Conservation (phyloP, 2,113 vertebrate genomes). For the Mastomys coucha region DNA sequence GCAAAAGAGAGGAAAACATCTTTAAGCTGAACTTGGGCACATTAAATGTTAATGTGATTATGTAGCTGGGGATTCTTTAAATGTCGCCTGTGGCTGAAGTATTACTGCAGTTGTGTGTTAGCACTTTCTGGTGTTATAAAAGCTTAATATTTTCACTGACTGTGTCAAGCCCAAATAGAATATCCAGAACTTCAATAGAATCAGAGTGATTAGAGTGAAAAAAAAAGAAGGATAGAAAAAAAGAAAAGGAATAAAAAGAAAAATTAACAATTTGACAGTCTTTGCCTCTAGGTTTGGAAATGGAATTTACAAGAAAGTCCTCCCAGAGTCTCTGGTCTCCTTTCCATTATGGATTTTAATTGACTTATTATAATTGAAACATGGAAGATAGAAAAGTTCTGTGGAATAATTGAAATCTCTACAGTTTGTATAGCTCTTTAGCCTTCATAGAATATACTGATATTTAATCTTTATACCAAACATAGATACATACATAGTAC, state of each 20-base stretch:
- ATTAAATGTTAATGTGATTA: constrained; percentile 87
- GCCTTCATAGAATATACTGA: background rate
- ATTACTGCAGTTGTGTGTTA: constrained; percentile 62
- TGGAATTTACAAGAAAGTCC: constrained; percentile 69
- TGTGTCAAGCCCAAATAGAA: constrained; percentile 80
- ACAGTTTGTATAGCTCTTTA: constrained; percentile 21
- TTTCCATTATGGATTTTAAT: constrained; percentile 83
- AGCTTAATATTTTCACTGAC: constrained; percentile 81
- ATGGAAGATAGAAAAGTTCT: constrained; percentile 67
- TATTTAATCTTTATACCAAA: constrained; percentile 21
- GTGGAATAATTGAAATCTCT: constrained; percentile 66
- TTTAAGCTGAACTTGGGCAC: constrained; percentile 76
- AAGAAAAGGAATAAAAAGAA: background rate
- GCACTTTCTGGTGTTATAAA: constrained; percentile 81
- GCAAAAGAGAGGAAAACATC: constrained; percentile 67
- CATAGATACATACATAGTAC: background rate
- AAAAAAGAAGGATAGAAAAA: constrained; percentile 53
- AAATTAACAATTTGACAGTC: constrained; percentile 62
- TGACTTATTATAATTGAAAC: constrained; percentile 77
- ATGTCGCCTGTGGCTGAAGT: constrained; percentile 84
- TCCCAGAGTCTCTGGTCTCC: constrained; percentile 74
- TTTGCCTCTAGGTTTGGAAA: constrained; percentile 77
- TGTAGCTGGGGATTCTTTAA: constrained; percentile 81
- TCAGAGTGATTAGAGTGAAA: constrained; percentile 73
- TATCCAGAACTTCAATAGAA: constrained; percentile 71